Evolutionary conservation across 2,113 vertebrate genomes (phyloP), one percentile per base, ranked within the genome.

Genomic region (Amphilophus citrinellus): DNA sequence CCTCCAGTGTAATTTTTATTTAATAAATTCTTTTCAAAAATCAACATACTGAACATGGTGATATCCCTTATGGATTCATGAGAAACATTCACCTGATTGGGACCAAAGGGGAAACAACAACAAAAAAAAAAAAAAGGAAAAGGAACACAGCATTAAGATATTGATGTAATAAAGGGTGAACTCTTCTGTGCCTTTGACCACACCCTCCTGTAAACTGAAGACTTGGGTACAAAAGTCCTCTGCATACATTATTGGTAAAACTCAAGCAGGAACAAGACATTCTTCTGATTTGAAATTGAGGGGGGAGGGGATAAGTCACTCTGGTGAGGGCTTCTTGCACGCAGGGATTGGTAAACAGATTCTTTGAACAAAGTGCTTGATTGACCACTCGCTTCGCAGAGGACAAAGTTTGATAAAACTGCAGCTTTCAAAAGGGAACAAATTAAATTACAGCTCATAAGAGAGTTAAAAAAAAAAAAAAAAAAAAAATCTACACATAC

Each of bases 1-100:
- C 92, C 93, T 95, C 96, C 95, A 96, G 96, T 96, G 96, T 96
- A 93, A 88, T 84, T 95, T 89, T 89, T 91, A 88, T 91, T 90
- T 91, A 90, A 93, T 92, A 94, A 89, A 93, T 91, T 89, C 81
- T 92, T 92, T 77, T 87, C 79, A 91, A 93, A 93, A 94, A 88
- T 81, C 77, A 89, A 90, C 83, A 93, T 86, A 91, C 84, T 62
- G 89, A 92, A 94, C 89, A 90, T 61, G 76, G 85, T 91, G 92
- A 93, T 65, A 91, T 93, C 88, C 90, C 85, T 93, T 88, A 76
- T 91, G 90, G 61, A 90, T 63, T 87, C 15, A 77, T 87, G 83
- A 87, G 68, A 78, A 88, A 92, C 89, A 92, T 84, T 91, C 87
- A 82, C 79, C 92, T 58, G 2, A 87, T 57, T 50, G 83, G 89